Percentiles rank a stretch among this genome's conserved stretches.
These are phyloP conservation scores for Metellina segmentata DNA, from an alignment of 2,888 invertebrate species.

Conservation along the genomic window DNA sequence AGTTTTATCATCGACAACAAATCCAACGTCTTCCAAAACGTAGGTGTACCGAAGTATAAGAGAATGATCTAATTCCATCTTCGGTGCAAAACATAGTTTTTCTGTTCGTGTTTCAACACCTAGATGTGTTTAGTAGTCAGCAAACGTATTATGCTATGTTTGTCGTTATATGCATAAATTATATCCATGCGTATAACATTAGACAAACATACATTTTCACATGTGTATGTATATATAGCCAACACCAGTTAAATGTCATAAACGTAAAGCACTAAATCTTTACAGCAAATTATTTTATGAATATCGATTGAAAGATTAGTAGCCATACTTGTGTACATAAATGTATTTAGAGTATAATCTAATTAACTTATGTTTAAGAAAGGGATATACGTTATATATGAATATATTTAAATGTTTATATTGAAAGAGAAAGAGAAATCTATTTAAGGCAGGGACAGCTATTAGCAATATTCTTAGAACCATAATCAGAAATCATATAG, in stretches of 20 bases:
- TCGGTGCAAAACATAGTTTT: slow-evolving; percentile 28
- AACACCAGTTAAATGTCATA: slow-evolving; percentile 50
- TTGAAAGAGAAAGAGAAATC: slow-evolving; percentile 57
- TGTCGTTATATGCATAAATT: slow-evolving; percentile 38
- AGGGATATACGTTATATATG: slow-evolving; percentile 49
- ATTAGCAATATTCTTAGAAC: slow-evolving; percentile 66
- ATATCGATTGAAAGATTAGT: slow-evolving; percentile 51
- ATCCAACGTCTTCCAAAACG: slow-evolving; percentile 76
- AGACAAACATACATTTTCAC: slow-evolving; percentile 36
- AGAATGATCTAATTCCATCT: slow-evolving; percentile 56
- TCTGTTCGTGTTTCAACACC: slow-evolving; percentile 42
- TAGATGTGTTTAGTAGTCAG: slow-evolving; percentile 19
- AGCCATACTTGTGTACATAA: slow-evolving; percentile 59
- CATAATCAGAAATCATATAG: slow-evolving; percentile 35
- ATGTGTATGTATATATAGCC: slow-evolving; percentile 47
- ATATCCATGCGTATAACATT: slow-evolving; percentile 2
- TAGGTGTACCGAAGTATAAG: slow-evolving; percentile 67
- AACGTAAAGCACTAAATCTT: slow-evolving; percentile 66
- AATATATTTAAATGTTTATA: slow-evolving; percentile 74
- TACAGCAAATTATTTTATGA: slow-evolving; percentile 63
- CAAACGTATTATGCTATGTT: slow-evolving; percentile 9
- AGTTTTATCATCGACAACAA: slow-evolving; percentile 60
- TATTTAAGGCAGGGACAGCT: slow-evolving; percentile 71
- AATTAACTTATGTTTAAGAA: slow-evolving; percentile 39
- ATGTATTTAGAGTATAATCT: slow-evolving; percentile 60